A percentile compares a stretch with the other conserved stretches of the same genome.
Conservation (phyloP, 2,113 vertebrate species). For the Centropristis striata region DNA sequence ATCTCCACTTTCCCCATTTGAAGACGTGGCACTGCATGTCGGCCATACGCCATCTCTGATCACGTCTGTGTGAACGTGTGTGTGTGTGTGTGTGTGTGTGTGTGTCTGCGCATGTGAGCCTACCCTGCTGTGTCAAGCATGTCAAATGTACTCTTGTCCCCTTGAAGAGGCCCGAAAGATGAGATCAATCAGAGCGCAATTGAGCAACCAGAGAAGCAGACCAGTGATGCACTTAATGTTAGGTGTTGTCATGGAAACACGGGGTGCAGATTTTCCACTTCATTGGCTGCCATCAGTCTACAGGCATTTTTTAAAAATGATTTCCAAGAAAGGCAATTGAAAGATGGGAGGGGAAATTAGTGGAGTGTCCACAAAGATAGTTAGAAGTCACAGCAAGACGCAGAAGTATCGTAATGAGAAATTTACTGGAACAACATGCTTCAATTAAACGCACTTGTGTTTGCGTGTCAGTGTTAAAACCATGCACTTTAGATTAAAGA, state of each 20-base stretch:
- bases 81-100: conserved; percentile 5
- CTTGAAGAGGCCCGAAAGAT: conserved; percentile 59
- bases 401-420: conserved; percentile 12
- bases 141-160: conserved; percentile 67
- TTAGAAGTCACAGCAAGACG: conserved; percentile 10
- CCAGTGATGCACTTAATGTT: conserved; percentile 69
- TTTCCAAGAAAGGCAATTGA: conserved; percentile 53
- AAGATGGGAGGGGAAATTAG: conserved; percentile 39
- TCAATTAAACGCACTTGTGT: conserved; percentile 39
- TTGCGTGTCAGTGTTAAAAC: conserved; percentile 27
- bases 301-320: conserved; percentile 55
- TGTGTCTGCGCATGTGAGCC: background rate
- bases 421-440: conserved; percentile 21
- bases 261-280: conserved; percentile 70
- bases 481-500: conserved; percentile 46
- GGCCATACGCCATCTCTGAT: conserved; percentile 33
- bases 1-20: conserved; percentile 30
- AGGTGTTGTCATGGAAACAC: conserved; percentile 79
- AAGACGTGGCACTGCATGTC: conserved; percentile 23
- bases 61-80: background rate
- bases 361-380: conserved; percentile 28
- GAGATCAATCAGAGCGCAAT: conserved; percentile 70
- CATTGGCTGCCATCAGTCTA: conserved; percentile 47
- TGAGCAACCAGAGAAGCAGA: conserved; percentile 49
- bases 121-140: conserved; percentile 63